A percentile compares a stretch with the other conserved stretches of the same genome.
Evolutionary conservation across 2,113 vertebrate genomes (phyloP).

Genomic region (Sardina pilchardus): DNA sequence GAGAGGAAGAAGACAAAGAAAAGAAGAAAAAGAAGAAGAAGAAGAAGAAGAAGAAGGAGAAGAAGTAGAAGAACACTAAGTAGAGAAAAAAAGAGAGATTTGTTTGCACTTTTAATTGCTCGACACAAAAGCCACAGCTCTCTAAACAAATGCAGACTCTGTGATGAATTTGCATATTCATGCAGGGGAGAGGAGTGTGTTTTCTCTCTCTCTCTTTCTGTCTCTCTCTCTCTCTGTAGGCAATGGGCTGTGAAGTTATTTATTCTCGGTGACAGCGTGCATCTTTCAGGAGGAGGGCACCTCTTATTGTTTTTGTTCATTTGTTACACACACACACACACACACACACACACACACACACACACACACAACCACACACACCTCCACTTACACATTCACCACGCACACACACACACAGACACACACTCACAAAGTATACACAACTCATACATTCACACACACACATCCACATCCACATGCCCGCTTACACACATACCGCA

Average conservation of each 20-base stretch:
- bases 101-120: conserved; percentile 78
- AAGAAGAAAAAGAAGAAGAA: conserved; percentile 47
- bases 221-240: conserved; percentile 33
- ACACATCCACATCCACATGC: background rate
- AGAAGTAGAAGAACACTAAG: conserved; percentile 42
- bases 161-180: conserved; percentile 75
- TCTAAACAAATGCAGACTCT: conserved; percentile 68
- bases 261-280: conserved; percentile 56
- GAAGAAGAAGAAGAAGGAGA: conserved; percentile 47
- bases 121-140: conserved; percentile 71
- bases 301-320: conserved; percentile 56
- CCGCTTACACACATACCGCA: background rate
- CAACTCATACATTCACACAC: background rate
- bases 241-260: conserved; percentile 61
- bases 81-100: conserved; percentile 53
- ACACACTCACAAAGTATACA: conserved; percentile 10
- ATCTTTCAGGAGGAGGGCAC: conserved; percentile 51
- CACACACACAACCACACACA: background rate
- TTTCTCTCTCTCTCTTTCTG: conserved; percentile 26
- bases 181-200: conserved; percentile 44
- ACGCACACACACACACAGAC: background rate
- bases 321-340: conserved; percentile 38
- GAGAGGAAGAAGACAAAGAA: conserved; percentile 41
- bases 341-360: conserved; percentile 4
- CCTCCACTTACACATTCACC: background rate